A percentile compares a stretch with the other conserved stretches of the same genome.
These are phyloP conservation scores for Cartodere bifasciata DNA, from an alignment of 2,888 invertebrate genomes.

Conservation along the genomic window DNA sequence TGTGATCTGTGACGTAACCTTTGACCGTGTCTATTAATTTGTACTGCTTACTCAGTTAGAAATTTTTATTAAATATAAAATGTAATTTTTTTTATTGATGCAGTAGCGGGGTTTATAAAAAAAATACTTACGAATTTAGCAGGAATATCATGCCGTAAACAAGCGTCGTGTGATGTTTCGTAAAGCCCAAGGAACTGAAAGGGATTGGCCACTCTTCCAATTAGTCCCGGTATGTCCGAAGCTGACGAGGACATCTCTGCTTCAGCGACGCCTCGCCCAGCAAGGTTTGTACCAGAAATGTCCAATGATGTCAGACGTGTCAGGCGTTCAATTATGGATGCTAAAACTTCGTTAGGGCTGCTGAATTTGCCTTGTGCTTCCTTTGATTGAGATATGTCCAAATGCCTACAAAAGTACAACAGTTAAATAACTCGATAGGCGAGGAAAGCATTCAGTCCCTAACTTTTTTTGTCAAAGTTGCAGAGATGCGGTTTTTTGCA, in stretches of 20 bases:
- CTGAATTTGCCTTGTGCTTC: constrained; percentile 57
- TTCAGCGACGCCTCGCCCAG: constrained; percentile 67
- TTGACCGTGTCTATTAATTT: too few relatives aligned
- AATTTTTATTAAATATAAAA: not conserved
- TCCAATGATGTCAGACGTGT: constrained; percentile 72
- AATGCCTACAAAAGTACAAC: too few relatives aligned
- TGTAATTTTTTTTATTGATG: too few relatives aligned
- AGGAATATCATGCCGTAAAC: constrained; percentile 81
- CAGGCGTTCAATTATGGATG: constrained; percentile 58
- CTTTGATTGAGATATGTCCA: constrained; percentile 75
- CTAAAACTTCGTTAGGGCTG: constrained; percentile 60
- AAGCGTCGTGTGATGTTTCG: constrained; percentile 80
- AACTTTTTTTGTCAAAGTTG: too few relatives aligned
- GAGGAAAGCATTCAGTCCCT: too few relatives aligned
- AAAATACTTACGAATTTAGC: constrained; percentile 58
- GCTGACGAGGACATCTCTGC: constrained; percentile 34
- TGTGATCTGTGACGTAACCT: too few relatives aligned
- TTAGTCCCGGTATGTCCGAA: constrained; percentile 82
- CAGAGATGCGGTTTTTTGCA: too few relatives aligned
- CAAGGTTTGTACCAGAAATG: constrained; percentile 92
- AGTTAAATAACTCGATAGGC: too few relatives aligned
- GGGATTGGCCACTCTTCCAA: constrained; percentile 58
- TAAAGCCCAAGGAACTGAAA: constrained; percentile 87
- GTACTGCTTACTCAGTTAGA: not conserved
- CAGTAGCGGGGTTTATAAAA: too few relatives aligned